These are phyloP conservation scores for Neoaliturus tenellus DNA, from an alignment of 2,888 invertebrate genomes.

Conservation along the genomic window DNA sequence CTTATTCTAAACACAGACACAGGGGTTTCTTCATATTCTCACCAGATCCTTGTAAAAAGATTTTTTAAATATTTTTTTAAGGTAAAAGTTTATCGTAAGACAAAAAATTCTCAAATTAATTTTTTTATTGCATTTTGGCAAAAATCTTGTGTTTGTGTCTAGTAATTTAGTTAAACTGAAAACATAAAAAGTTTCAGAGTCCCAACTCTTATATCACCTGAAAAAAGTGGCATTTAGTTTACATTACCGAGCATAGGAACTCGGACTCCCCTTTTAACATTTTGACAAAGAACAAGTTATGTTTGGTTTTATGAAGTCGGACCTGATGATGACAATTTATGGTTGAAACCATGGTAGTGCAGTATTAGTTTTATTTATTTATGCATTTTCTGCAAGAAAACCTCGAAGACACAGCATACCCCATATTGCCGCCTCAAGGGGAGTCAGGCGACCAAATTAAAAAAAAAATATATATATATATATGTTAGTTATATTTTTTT, in stretches of 20 bases:
- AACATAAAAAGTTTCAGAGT: conserved; percentile 26
- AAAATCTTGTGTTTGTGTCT: conserved; percentile 17
- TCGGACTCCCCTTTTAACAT: conserved; percentile 46
- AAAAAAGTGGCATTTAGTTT: conserved; percentile 41
- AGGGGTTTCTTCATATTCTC: conserved; percentile 11
- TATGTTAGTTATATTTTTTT: no score
- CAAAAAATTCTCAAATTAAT: not conserved
- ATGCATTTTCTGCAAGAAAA: no score
- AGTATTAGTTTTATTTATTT: no score
- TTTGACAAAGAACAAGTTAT: no score
- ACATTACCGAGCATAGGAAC: conserved; percentile 44
- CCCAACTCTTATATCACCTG: conserved; percentile 24
- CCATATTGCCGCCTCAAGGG: no score
- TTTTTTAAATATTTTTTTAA: conserved; percentile 3
- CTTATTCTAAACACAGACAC: conserved; percentile 39
- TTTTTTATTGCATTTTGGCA: conserved; percentile 10
- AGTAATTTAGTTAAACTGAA: conserved; percentile 9
- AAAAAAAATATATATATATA: no score
- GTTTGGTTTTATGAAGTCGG: no score
- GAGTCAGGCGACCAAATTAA: no score
- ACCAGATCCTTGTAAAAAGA: conserved; percentile 29
- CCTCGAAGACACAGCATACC: no score
- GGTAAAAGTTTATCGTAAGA: not conserved
- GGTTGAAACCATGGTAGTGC: no score
- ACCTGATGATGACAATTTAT: no score